Evolutionary conservation across 2,113 vertebrate genomes (phyloP), one percentile per base, ranked within the genome.

Genomic region (Stegostoma tigrinum): DNA sequence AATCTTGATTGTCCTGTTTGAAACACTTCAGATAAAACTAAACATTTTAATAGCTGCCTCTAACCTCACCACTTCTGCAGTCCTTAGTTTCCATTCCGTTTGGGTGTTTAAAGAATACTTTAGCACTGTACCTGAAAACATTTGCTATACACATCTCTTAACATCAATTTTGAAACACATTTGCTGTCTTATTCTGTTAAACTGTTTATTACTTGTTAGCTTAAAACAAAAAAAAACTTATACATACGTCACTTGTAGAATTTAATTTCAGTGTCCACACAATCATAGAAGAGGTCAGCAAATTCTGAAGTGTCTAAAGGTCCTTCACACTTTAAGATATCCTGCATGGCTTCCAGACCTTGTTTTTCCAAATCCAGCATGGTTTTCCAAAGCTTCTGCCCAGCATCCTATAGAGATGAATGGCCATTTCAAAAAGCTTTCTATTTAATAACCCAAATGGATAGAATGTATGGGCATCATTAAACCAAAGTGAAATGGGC

Each of bases 281-380:
- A 98, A 97, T 98, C 98, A 97, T 98, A 98, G 97, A 98, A 98
- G 97, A 98, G 98, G 96, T 98, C 98, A 94, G 97, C 98, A 96
- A 98, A 97, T 97, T 98, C 98, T 0, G 97, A 96, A 66, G 98
- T 97, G 96, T 98, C 97, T 94, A 97, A 96, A 96, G 97, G 96
- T 10, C 96, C 97, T 7, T 97, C 96, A 96, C 97, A 97, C 96
- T 96, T 97, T 96, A 98, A 97, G 95, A 98, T 97, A 90, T 97
- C 97, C 86, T 98, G 98, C 98, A 98, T 98, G 89, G 98, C 98
- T 96, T 98, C 98, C 96, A 98, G 96, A 93, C 98, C 98, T 97
- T 98, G 98, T 96, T 97, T 98, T 96, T 98, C 98, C 86, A 98
- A 96, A 45, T 97, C 97, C 97, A 98, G 96, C 97, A 98, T 98